These are phyloP conservation scores for Anoplius nigerrimus DNA, from an alignment of 2,888 invertebrate species.

Conservation along the genomic window DNA sequence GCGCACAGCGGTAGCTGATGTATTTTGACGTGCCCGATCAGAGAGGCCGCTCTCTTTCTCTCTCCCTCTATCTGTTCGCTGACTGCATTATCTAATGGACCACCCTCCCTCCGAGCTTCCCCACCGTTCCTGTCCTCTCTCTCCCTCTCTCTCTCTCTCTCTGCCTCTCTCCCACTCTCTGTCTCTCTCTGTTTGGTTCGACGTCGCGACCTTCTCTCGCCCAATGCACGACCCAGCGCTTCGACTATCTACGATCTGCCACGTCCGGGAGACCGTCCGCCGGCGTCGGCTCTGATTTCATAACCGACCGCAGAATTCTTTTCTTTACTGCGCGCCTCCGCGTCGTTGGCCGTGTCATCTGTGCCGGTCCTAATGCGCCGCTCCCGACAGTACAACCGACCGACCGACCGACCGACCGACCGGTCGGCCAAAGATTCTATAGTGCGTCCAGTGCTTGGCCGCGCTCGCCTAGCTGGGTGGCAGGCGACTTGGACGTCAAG, in stretches of 20 bases:
- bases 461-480: no score
- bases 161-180: slow-evolving; percentile 17
- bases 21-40: slow-evolving; percentile 72
- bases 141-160: slow-evolving; percentile 15
- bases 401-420: not conserved
- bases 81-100: slow-evolving; percentile 56
- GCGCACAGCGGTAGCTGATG: slow-evolving; percentile 74
- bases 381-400: not conserved
- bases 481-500: no score
- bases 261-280: slow-evolving; percentile 18
- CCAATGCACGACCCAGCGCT: slow-evolving; percentile 23
- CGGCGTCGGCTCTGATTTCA: slow-evolving; percentile 44
- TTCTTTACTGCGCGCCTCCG: slow-evolving; percentile 17
- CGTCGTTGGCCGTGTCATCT: slow-evolving; percentile 22
- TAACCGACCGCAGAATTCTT: slow-evolving; percentile 47
- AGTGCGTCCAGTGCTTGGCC: no score
- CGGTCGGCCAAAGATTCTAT: not conserved
- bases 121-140: slow-evolving; percentile 29
- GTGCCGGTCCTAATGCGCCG: not conserved
- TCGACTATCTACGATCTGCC: slow-evolving; percentile 36
- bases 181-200: slow-evolving; percentile 74
- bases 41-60: slow-evolving; percentile 50
- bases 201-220: slow-evolving; percentile 74
- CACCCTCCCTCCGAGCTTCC: slow-evolving; percentile 40
- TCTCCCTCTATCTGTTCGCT: slow-evolving; percentile 23